Base-by-base conservation (phyloP, 2,113 vertebrate genomes). In the Struthidea cinerea region DNA sequence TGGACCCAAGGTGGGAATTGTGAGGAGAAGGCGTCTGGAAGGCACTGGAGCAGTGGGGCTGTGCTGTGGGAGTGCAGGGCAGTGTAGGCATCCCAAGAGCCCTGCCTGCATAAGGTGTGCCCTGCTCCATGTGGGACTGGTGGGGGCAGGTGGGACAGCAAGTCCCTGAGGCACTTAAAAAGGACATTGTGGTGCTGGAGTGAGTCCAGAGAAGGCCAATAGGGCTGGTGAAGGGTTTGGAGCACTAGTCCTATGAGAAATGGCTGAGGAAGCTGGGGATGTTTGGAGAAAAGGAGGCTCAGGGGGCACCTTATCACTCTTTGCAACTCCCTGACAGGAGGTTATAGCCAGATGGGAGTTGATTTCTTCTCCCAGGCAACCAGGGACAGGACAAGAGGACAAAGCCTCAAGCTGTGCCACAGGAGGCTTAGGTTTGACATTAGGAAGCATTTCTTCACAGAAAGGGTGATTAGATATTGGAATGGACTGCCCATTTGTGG, bases 41-140 rank as follows among this genome's bases (percentile, higher is more conserved):
- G 13, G 33, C 22, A 24, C 28, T 28, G 37, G 50, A 50, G 30
- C 42, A 32, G 21, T 0, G 0, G 19, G 42, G 13, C 15, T 1
- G 0, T 49, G 49, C 56, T 16, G 10, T 49, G 35, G 71, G 18
- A 27, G 6, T 61, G 26, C 47, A 56, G 70, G 22, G 35, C 55
- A 32, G 30, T 19, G 32, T 16, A 22, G 32, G 26, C 42, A 42
- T 61, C 26, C 67, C 8, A 1, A 49, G 35, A 63, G 41, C 12
- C 15, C 23, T 28, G 11, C 27, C 49, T 32, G 30, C 21, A 4
- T 17, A 6, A 37, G 7, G 46, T 61, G 55, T 61, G 55, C 9
- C 27, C 32, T 11, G 4, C 23, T 69, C 33, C 12, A 1, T 13
- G 13, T 7, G 24, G 27, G 30, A 13, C 37, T 33, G 33, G 7